A percentile compares a stretch with the other conserved stretches of the same genome.
phyloP scores from a whole-genome alignment of 2,888 invertebrate species.

The Leuctra nigra region DNA sequence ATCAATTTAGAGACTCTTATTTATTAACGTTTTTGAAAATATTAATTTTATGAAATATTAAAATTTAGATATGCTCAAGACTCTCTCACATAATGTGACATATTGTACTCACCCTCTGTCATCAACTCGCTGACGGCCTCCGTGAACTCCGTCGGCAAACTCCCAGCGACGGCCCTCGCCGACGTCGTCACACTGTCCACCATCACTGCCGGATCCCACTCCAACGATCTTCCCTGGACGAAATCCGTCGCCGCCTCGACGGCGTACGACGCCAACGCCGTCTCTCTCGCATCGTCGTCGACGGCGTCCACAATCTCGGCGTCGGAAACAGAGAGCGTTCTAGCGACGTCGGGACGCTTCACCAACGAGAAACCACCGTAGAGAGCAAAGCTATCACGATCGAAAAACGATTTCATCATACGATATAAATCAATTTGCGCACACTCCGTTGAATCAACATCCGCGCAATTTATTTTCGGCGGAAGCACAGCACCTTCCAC shows the following conservation, averaged over 20 bases:
- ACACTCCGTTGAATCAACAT: conserved; percentile 57
- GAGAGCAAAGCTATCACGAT: conserved; percentile 49
- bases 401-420: conserved; percentile 51
- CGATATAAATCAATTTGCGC: conserved; percentile 53
- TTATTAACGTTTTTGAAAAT: background rate
- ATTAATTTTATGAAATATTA: background rate
- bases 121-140: conserved; percentile 48
- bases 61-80: too few species aligned
- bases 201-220: conserved; percentile 44
- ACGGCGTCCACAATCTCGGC: conserved; percentile 46
- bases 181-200: conserved; percentile 39
- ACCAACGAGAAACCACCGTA: conserved; percentile 48
- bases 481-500: background rate
- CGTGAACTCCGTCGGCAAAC: conserved; percentile 50
- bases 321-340: conserved; percentile 40
- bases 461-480: conserved; percentile 44
- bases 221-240: conserved; percentile 49
- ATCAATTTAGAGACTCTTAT: too few species aligned
- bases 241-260: conserved; percentile 48
- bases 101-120: conserved; percentile 44
- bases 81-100: too few species aligned
- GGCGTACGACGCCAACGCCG: conserved; percentile 51
- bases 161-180: conserved; percentile 44
- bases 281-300: conserved; percentile 47
- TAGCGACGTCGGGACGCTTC: conserved; percentile 40